A percentile compares a stretch with the other conserved stretches of the same genome.
Conservation (phyloP, 2,113 vertebrate species). For the Engraulis encrasicolus region DNA sequence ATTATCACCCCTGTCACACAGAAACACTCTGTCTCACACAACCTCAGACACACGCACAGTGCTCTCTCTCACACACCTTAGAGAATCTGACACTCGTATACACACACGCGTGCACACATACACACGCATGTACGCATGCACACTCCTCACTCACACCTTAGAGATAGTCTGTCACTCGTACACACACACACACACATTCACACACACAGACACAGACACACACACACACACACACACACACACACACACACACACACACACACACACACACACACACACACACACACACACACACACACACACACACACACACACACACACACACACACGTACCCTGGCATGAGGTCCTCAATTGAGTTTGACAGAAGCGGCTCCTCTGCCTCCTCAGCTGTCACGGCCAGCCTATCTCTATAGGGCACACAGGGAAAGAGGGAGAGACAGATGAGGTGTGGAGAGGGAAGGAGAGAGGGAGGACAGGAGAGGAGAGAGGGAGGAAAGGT, state of each 20-base stretch:
- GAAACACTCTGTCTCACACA: no score
- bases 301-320: no score
- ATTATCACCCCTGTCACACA: no score
- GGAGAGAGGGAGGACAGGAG: background rate
- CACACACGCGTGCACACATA: background rate
- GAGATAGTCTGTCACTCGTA: no score
- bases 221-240: background rate
- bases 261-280: no score
- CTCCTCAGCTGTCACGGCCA: background rate
- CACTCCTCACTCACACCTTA: background rate
- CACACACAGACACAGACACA: background rate
- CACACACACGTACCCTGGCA: background rate
- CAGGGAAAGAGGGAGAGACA: background rate
- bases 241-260: background rate
- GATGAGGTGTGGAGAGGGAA: no score
- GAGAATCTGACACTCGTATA: no score
- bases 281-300: no score
- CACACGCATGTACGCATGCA: background rate
- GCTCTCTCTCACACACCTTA: no score
- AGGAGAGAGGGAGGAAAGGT: background rate
- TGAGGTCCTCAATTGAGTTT: background rate
- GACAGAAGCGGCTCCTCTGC: background rate
- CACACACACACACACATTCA: background rate
- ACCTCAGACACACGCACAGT: no score
- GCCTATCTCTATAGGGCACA: background rate